Conservation (phyloP, 1,140 invertebrate species). For the Brachionus asplanchnoidis region DNA sequence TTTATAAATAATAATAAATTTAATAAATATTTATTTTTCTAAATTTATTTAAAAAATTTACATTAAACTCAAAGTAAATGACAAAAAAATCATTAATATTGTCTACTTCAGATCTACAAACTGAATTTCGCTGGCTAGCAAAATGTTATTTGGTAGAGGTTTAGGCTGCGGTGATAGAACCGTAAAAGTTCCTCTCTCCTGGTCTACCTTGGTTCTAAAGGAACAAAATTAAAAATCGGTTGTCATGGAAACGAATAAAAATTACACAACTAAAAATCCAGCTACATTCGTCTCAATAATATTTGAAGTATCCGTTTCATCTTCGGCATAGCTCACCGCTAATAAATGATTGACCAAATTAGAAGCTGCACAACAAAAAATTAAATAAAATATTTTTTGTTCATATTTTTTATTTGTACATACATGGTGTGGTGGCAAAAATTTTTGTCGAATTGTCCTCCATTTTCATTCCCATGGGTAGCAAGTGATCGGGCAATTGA, state of each 20-base stretch:
- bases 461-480: conserved; percentile 88
- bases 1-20: neutral
- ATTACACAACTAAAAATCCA: conserved; percentile 89
- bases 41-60: neutral
- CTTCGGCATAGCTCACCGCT: conserved; percentile 68
- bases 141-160: conserved; percentile 71
- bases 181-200: conserved; percentile 76
- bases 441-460: conserved; percentile 84
- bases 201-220: conserved; percentile 77
- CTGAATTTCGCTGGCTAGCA: conserved; percentile 46
- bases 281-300: conserved; percentile 80
- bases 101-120: conserved; percentile 50
- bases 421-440: conserved; percentile 69
- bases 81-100: neutral
- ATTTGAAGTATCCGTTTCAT: conserved; percentile 51
- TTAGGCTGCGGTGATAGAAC: conserved; percentile 84
- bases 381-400: neutral
- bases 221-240: conserved; percentile 42
- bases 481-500: conserved; percentile 81
- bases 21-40: neutral
- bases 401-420: conserved; percentile 1
- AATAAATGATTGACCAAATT: conserved; percentile 79
- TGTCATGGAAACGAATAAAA: conserved; percentile 47
- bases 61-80: neutral
- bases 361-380: conserved; percentile 55